These are phyloP conservation scores for Orius insidiosus DNA, from an alignment of 1,140 invertebrate species.

Conservation along the genomic window DNA sequence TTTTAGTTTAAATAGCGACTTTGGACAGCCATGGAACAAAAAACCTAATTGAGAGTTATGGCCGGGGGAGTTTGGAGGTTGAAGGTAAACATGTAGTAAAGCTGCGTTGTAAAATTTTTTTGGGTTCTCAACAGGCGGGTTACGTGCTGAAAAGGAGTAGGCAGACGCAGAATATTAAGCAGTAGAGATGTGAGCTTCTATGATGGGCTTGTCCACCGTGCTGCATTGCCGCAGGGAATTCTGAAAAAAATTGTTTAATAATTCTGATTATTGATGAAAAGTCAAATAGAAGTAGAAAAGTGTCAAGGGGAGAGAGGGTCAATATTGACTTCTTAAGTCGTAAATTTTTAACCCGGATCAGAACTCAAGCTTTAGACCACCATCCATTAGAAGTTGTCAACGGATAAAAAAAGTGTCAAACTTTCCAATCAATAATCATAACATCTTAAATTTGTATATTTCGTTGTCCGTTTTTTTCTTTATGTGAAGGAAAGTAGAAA, in stretches of 20 bases:
- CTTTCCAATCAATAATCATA: too few species aligned
- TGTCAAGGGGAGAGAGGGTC: too few species aligned
- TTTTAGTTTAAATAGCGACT: slow-evolving; percentile 4
- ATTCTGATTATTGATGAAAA: too few species aligned
- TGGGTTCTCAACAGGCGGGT: slow-evolving; percentile 4
- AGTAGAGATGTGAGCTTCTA: slow-evolving; percentile 43
- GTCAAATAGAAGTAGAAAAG: too few species aligned
- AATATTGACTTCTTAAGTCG: too few species aligned
- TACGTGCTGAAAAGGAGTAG: slow-evolving; percentile 24
- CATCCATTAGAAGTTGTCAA: too few species aligned
- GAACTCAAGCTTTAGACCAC: too few species aligned
- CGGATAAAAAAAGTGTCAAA: too few species aligned
- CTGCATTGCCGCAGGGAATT: slow-evolving; percentile 81
- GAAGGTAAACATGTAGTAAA: background rate
- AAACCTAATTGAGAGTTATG: slow-evolving; percentile 10
- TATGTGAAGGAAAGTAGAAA: too few species aligned
- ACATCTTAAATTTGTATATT: too few species aligned
- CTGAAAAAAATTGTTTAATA: slow-evolving; percentile 36
- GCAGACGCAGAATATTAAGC: slow-evolving; percentile 46
- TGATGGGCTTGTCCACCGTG: slow-evolving; percentile 60
- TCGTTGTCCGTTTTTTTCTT: too few species aligned
- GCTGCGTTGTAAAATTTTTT: background rate
- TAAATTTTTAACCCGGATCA: too few species aligned
- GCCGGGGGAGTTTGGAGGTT: background rate
- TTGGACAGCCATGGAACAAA: slow-evolving; percentile 10